Percentiles rank a stretch among this genome's conserved stretches.
These are phyloP conservation scores for crab-eating macaque (Macaca fascicularis) DNA, from an alignment of 2,113 vertebrate species.

Conservation along the genomic window DNA sequence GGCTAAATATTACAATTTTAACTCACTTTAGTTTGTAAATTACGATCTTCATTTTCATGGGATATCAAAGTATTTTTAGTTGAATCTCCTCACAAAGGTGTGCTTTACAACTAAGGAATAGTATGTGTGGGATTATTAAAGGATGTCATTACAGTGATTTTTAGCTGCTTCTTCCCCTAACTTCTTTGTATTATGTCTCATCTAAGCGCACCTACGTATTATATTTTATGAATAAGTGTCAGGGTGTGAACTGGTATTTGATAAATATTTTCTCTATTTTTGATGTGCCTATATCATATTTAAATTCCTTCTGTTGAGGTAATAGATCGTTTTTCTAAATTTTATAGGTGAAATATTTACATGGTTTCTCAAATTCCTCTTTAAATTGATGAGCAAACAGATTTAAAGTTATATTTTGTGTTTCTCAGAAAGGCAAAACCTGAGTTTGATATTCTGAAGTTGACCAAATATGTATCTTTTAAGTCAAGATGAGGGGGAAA, in stretches of 20 bases:
- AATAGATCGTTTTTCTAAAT: background rate
- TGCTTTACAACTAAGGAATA: background rate
- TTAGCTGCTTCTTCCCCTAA: background rate
- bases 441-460: background rate
- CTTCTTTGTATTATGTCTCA: background rate
- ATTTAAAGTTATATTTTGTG: background rate
- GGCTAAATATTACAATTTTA: background rate
- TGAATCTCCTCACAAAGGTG: background rate
- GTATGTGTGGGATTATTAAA: background rate
- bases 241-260: background rate
- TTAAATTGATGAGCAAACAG: background rate
- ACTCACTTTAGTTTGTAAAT: conserved; percentile 12
- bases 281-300: background rate
- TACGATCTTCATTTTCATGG: background rate
- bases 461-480: background rate
- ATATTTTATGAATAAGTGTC: background rate
- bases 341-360: background rate
- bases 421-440: background rate
- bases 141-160: background rate
- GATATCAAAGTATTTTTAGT: background rate
- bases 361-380: background rate
- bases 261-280: background rate
- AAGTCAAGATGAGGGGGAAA: background rate
- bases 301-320: background rate
- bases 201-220: background rate